Conservation (phyloP, 2,888 invertebrate species). For the Vesta saturnalis region DNA sequence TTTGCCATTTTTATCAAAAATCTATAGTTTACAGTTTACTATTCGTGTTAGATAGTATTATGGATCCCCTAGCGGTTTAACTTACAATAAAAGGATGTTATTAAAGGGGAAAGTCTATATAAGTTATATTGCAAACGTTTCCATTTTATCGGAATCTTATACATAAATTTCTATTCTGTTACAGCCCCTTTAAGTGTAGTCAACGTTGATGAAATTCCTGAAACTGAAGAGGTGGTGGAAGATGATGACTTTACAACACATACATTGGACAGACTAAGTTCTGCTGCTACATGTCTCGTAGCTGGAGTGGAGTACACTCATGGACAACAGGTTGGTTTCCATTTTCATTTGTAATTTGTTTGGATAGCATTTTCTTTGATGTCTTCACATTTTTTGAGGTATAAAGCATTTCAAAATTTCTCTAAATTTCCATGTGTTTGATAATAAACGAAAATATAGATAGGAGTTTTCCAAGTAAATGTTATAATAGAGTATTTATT, state of each 20-base stretch:
- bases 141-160: background rate
- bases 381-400: background rate
- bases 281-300: constrained; percentile 62
- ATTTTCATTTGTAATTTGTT: background rate
- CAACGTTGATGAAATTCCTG: constrained; percentile 26
- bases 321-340: constrained; percentile 61
- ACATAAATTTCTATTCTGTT: constrained; percentile 11
- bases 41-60: constrained; percentile 7
- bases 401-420: too few species aligned
- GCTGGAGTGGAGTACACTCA: constrained; percentile 63
- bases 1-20: background rate
- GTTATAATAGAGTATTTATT: too few species aligned
- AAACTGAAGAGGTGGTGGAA: constrained; percentile 48
- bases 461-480: too few species aligned
- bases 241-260: constrained; percentile 60
- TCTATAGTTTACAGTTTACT: background rate
- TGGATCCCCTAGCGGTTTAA: background rate
- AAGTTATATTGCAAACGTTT: background rate
- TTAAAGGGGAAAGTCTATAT: background rate
- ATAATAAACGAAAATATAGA: too few species aligned
- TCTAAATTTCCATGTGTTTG: too few species aligned
- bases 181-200: constrained; percentile 29
- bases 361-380: background rate
- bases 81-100: constrained; percentile 10
- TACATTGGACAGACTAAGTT: constrained; percentile 59